A percentile compares a stretch with the other conserved stretches of the same genome.
These are phyloP conservation scores for Margaritifera margaritifera DNA, from an alignment of 2,888 invertebrate species.

Conservation along the genomic window DNA sequence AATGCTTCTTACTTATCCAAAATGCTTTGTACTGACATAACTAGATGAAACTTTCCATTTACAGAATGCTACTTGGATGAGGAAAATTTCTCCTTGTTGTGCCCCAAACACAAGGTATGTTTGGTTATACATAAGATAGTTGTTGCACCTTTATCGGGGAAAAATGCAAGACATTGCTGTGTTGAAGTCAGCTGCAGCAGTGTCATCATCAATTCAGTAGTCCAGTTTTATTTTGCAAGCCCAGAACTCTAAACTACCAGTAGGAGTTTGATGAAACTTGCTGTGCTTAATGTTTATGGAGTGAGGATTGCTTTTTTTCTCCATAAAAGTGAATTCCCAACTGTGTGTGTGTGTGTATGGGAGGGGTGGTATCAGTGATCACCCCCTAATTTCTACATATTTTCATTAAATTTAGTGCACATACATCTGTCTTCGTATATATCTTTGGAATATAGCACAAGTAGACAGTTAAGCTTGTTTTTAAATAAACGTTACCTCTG, in stretches of 20 bases:
- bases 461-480: no score
- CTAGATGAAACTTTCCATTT: conserved; percentile 14
- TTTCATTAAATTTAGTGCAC: neutral
- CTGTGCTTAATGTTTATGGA: neutral
- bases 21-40: conserved; percentile 2
- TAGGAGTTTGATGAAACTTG: neutral
- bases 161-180: neutral
- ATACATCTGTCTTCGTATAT: neutral
- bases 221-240: neutral
- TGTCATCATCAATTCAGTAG: neutral
- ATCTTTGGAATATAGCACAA: neutral
- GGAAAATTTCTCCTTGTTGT: conserved; percentile 72
- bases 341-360: neutral
- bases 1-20: neutral
- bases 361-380: neutral
- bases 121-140: neutral
- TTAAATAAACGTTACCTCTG: no score
- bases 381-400: neutral
- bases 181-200: neutral
- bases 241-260: neutral
- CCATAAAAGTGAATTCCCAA: neutral
- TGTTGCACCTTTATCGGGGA: no score
- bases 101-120: conserved; percentile 73
- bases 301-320: no score
- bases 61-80: conserved; percentile 72